phyloP scores from a whole-genome alignment of 2,888 invertebrate genomes.

The Drosophila neotestacea region DNA sequence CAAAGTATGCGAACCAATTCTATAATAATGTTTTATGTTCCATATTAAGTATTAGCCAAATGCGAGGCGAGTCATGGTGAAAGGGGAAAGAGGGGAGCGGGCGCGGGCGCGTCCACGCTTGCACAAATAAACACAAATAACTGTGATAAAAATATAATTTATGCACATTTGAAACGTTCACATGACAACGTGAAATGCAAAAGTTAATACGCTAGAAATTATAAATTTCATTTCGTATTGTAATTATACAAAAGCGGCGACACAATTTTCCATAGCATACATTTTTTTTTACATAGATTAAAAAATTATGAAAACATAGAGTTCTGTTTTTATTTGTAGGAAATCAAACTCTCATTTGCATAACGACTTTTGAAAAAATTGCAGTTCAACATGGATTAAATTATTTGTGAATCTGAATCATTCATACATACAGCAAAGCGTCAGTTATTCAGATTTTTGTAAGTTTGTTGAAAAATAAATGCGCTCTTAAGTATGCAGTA shows the following conservation, averaged over 20 bases:
- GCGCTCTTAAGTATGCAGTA: constrained; percentile 46
- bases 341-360: no score
- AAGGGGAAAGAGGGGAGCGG: neutral
- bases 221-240: constrained; percentile 55
- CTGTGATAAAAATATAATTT: constrained; percentile 56
- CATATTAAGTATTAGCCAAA: constrained; percentile 31
- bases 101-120: constrained; percentile 40
- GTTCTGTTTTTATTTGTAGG: neutral
- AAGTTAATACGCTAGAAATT: constrained; percentile 55
- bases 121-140: constrained; percentile 77
- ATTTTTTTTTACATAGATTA: constrained; percentile 8
- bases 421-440: constrained; percentile 38
- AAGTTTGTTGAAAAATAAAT: neutral
- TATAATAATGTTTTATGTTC: constrained; percentile 40
- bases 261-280: constrained; percentile 23
- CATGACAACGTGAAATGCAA: constrained; percentile 41
- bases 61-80: neutral
- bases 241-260: constrained; percentile 45
- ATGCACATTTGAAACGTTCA: constrained; percentile 47
- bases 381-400: constrained; percentile 52
- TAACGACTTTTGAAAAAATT: constrained; percentile 30
- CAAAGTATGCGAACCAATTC: constrained; percentile 64
- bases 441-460: constrained; percentile 3
- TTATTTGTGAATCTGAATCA: constrained; percentile 57
- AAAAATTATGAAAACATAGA: constrained; percentile 8